A percentile compares a stretch with the other conserved stretches of the same genome.
Conservation (phyloP, 64 coral and sea anemone genomes). For the Montipora foliosa region DNA sequence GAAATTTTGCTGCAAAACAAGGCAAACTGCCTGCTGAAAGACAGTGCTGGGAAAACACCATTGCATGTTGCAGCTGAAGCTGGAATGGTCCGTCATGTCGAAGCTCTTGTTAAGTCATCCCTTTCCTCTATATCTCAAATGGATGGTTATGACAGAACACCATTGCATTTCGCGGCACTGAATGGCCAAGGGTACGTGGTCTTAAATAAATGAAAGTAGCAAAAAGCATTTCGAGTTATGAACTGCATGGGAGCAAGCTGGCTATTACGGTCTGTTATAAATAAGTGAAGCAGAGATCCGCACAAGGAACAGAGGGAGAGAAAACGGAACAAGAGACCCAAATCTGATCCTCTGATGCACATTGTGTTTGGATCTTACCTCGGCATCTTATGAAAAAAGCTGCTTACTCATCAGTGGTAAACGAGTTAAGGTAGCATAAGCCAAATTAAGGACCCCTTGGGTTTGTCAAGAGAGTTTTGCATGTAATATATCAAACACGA, state of each 20-base stretch:
- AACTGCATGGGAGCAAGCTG: background rate
- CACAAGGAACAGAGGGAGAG: no score
- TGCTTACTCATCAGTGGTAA: no score
- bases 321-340: no score
- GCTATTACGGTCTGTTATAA: no score
- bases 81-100: slow-evolving; percentile 56
- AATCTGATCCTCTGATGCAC: no score
- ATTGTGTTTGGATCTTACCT: no score
- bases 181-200: slow-evolving; percentile 64
- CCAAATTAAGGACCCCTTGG: no score
- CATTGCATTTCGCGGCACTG: slow-evolving; percentile 87
- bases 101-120: slow-evolving; percentile 56
- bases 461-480: no score
- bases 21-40: slow-evolving; percentile 56
- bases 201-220: background rate
- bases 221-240: background rate
- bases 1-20: slow-evolving; percentile 62
- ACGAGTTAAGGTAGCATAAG: no score
- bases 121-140: slow-evolving; percentile 60
- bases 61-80: slow-evolving; percentile 79
- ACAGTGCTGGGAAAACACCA: slow-evolving; percentile 72
- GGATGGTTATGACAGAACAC: slow-evolving; percentile 71
- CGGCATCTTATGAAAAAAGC: no score
- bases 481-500: no score
- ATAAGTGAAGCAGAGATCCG: no score